Base-by-base conservation (phyloP, 1,140 invertebrate genomes). In the Nymphalis io region DNA sequence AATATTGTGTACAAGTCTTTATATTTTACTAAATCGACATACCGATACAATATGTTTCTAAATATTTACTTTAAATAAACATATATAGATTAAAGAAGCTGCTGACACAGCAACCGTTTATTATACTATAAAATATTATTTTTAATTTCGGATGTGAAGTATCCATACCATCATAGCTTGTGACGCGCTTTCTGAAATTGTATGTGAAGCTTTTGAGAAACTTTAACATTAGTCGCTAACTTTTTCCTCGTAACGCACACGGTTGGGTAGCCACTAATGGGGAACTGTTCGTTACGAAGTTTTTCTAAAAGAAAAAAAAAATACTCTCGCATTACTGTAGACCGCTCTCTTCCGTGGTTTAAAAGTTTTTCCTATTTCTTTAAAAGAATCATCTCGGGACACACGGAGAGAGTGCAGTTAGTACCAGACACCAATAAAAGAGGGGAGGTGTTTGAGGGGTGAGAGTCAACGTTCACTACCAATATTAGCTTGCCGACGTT, bases 161-260 rank as follows among this genome's bases (percentile, higher is more conserved):
- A 63, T 70, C 78, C 71, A 79, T 72, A 75, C 53, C 55, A 70
- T 76, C 72, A 75, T 65, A 66, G 66, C 75, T 42, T 46, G 72
- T 72, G 64, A 44, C 15, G 62, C 21, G 27, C 46, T 60, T 13
- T n/a, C 57, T 72, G 77, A 87, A 88, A 87, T 87, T 84, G 85
- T 83, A 84, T 85, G 83, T 80, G 78, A 82, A 84, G 81, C 79
- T 84, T 81, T 80, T 81, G 73, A 76, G 76, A 84, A 89, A 89
- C 87, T 89, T 89, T 74, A 72, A 76, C 84, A 88, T 88, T 89
- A 88, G 81, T 78, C 63, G 68, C 61, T 74, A 87, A 85, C 81
- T 88, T 87, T 89, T 84, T 81, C 79, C 80, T 77, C 73, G 80
- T 78, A 83, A 83, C 84, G 82, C 83, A 87, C 83, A 87, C 79